Evolutionary conservation across 2,113 vertebrate species (phyloP).

Genomic region (Anoura caudifer): DNA sequence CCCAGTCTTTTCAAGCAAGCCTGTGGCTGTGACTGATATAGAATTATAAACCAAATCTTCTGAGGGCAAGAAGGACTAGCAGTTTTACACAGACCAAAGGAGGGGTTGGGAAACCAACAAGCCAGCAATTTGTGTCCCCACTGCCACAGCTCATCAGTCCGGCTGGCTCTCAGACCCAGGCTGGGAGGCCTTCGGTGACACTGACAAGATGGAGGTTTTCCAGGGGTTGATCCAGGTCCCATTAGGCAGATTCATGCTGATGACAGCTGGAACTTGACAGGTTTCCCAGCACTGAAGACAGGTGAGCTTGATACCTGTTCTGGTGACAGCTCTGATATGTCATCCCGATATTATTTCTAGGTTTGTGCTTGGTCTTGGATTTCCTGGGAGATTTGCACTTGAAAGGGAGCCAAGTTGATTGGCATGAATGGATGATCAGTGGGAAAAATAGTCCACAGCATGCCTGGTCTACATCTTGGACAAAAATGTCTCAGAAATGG

Average conservation of each 20-base stretch:
- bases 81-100: not conserved
- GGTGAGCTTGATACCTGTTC: not conserved
- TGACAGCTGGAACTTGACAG: conserved; percentile 40
- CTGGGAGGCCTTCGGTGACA: not conserved
- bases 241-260: not conserved
- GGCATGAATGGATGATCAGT: not conserved
- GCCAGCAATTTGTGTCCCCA: not conserved
- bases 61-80: not conserved
- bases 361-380: not conserved
- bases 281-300: not conserved
- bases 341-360: conserved; percentile 36
- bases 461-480: not conserved
- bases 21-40: not conserved
- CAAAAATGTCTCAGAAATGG: not conserved
- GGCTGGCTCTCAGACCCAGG: not conserved
- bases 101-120: not conserved
- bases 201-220: not conserved
- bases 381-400: conserved; percentile 7
- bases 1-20: not conserved
- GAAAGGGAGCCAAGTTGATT: not conserved
- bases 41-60: not conserved
- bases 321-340: not conserved
- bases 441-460: not conserved
- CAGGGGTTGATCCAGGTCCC: not conserved
- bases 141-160: not conserved